Percentiles rank a stretch among this genome's conserved stretches.
Conservation (phyloP, 2,113 vertebrate species). For the Oryzias celebensis region DNA sequence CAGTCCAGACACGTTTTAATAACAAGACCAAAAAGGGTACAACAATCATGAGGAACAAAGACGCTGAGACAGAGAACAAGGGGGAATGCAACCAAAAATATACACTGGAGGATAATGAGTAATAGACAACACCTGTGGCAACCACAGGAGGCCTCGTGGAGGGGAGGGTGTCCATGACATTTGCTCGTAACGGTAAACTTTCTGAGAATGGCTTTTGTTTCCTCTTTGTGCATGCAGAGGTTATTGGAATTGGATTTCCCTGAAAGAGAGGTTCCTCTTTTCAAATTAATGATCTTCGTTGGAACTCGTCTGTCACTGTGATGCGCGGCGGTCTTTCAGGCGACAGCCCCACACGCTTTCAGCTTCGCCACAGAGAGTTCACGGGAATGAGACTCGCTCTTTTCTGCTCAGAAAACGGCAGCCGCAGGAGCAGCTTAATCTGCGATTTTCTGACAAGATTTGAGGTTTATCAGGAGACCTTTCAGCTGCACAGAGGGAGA, state of each 20-base stretch:
- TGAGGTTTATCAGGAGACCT: background rate
- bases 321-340: slow-evolving; percentile 3
- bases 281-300: slow-evolving; percentile 1
- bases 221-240: slow-evolving; percentile 1
- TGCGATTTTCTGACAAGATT: slow-evolving; percentile 12
- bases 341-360: slow-evolving; percentile 23
- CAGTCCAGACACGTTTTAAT: too few species aligned
- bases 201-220: slow-evolving; percentile 22
- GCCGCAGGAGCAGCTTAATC: slow-evolving; percentile 24
- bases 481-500: slow-evolving; percentile 16
- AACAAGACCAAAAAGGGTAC: too few species aligned
- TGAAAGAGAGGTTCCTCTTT: slow-evolving; percentile 20
- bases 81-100: too few species aligned
- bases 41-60: too few species aligned
- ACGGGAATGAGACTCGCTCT: slow-evolving; percentile 21
- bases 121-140: too few species aligned
- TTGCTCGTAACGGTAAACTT: background rate
- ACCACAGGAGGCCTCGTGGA: too few species aligned
- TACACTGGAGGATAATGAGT: too few species aligned
- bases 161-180: too few species aligned
- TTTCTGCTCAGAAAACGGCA: slow-evolving; percentile 31
- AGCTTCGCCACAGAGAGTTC: slow-evolving; percentile 28
- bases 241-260: slow-evolving; percentile 21
- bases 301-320: background rate
- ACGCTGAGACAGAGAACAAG: too few species aligned